Conservation (phyloP, 2,113 vertebrate species). For the Eclectus roratus region DNA sequence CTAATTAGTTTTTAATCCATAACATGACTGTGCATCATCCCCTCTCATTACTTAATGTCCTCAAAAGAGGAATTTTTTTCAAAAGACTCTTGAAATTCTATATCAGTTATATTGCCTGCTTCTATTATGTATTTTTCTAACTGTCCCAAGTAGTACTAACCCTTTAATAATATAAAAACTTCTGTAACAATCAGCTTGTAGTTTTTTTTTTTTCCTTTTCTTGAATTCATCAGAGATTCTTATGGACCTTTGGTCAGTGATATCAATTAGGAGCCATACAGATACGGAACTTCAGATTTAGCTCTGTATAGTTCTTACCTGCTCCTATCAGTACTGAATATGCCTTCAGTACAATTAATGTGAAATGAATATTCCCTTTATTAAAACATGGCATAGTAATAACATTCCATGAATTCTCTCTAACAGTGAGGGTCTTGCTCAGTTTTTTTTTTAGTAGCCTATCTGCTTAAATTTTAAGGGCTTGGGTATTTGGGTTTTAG, state of each 20-base stretch:
- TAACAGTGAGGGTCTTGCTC: not conserved
- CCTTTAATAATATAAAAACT: not conserved
- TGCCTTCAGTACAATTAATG: not conserved
- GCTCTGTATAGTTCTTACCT: not conserved
- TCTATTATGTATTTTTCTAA: slow-evolving; percentile 25
- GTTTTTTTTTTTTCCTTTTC: not conserved
- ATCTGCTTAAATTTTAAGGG: not conserved
- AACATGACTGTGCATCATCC: slow-evolving; percentile 36
- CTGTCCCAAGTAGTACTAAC: not conserved
- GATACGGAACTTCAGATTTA: not conserved
- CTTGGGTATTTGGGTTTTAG: not conserved
- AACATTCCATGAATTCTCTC: not conserved
- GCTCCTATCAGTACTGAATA: not conserved
- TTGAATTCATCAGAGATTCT: not conserved
- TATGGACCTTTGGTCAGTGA: not conserved
- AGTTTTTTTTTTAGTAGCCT: not conserved
- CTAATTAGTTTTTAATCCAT: slow-evolving; percentile 54
- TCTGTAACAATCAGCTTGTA: not conserved
- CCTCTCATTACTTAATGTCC: slow-evolving; percentile 9
- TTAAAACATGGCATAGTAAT: not conserved
- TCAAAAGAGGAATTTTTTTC: slow-evolving; percentile 17
- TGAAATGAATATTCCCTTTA: not conserved
- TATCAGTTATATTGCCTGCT: not conserved
- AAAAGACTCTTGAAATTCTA: slow-evolving; percentile 37
- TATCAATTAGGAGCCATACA: not conserved